Base-by-base conservation (phyloP, 1,140 invertebrate genomes). In the Orius insidiosus region DNA sequence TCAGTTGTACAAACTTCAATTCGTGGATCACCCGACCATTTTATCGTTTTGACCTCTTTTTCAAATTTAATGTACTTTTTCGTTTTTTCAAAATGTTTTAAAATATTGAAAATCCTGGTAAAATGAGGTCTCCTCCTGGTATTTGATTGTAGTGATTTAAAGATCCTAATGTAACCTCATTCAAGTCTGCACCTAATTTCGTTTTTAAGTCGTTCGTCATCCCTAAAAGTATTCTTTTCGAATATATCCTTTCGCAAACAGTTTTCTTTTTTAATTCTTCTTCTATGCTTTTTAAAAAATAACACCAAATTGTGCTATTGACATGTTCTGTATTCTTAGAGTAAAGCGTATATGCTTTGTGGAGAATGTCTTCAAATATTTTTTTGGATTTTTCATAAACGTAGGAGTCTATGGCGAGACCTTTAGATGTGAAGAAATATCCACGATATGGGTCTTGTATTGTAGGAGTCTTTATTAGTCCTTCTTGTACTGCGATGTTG, bases 51-150 rank as follows among this genome's bases (percentile, higher is more conserved):
- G 2, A 78, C 74, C 1, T 75, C 65, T 54, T 78, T 78, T 47
- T 64, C 65, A 49, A 75, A 77, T 39, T 68, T 65, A 32, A 74
- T 36, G 9, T 38, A 59, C 50, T 66, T 67, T 46, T 68, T 68
- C 2, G 74, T 72, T 2, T 75, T 68, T 55, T 68, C 76, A 34
- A 75, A 75, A 11, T 75, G 56, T 0, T 75, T 75, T 9, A 80
- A 67, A 15, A 67, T 59, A 0, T 75, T 43, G 66, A 68, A n/a
- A 75, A 75, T 2, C 75, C 76, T 1, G 76, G 75, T n/a, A 79
- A n/a, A n/a, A n/a, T 66, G 55, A 70, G 64, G 44, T 67, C 71
- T 45, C 71, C 74, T n/a, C 76, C 76, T n/a, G 31, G 11, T 11
- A 18, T 30, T 9, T 24, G n/a, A 8, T 31, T 43, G 14, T 31